phyloP scores from a whole-genome alignment of 1,140 invertebrate species.

The Plectrocnemia conspersa region DNA sequence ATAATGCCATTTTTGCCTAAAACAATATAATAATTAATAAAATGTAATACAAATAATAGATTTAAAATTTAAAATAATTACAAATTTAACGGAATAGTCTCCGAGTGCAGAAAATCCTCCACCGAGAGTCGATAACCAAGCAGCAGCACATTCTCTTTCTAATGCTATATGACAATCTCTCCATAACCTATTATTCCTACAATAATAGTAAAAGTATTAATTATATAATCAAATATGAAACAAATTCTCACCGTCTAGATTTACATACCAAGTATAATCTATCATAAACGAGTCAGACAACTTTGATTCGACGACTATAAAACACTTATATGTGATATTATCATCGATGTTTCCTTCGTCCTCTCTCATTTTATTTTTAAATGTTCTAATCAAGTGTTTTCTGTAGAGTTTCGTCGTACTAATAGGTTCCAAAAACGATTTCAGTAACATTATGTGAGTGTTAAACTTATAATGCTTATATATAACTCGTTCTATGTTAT shows the following conservation, averaged over 20 bases:
- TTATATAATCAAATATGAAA: neutral
- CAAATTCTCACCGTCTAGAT: neutral
- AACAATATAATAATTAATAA: conserved; percentile 12
- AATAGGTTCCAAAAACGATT: conserved; percentile 26
- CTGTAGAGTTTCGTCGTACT: conserved; percentile 19
- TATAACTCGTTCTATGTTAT: too few species aligned
- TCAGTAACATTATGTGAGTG: too few species aligned
- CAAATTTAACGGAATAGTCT: conserved; percentile 74
- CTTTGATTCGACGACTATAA: conserved; percentile 10
- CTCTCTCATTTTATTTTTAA: conserved; percentile 7
- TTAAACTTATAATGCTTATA: too few species aligned
- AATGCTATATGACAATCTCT: conserved; percentile 42
- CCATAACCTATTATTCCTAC: conserved; percentile 31
- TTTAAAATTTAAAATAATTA: conserved; percentile 50
- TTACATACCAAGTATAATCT: conserved; percentile 31
- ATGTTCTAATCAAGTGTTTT: neutral
- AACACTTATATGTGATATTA: neutral
- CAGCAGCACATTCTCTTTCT: conserved; percentile 80
- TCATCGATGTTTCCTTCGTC: neutral
- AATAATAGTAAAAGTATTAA: conserved; percentile 10
- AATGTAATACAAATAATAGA: neutral
- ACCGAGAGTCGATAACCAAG: conserved; percentile 93
- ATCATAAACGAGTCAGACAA: conserved; percentile 30
- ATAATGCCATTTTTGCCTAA: conserved; percentile 29
- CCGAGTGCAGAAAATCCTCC: conserved; percentile 91